phyloP scores from a whole-genome alignment of 1,140 invertebrate genomes.

The Drosophila arizonae region DNA sequence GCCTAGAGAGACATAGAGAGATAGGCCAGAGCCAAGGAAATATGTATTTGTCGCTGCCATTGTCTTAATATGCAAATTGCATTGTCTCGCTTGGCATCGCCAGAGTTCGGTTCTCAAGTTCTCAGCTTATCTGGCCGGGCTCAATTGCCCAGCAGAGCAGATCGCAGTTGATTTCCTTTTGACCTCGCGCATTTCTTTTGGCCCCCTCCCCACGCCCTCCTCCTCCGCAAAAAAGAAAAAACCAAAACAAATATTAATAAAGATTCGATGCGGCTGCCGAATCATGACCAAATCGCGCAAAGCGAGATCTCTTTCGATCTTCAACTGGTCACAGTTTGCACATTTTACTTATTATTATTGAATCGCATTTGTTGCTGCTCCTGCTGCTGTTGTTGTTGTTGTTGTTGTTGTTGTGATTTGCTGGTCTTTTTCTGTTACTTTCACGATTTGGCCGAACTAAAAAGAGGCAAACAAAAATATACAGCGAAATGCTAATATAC shows the following conservation, averaged over 20 bases:
- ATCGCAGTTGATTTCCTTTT: conserved; percentile 46
- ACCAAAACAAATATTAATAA: conserved; percentile 64
- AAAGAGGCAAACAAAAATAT: neutral
- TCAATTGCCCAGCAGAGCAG: conserved; percentile 46
- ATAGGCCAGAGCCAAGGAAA: conserved; percentile 7
- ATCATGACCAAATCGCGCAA: conserved; percentile 63
- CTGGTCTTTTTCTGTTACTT: conserved; percentile 63
- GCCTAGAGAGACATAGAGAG: neutral
- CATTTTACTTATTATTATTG: conserved; percentile 74
- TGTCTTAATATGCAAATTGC: conserved; percentile 78
- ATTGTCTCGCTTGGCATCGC: conserved; percentile 38
- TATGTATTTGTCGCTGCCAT: conserved; percentile 56
- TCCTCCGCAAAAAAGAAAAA: no score
- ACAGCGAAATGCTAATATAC: conserved; percentile 2
- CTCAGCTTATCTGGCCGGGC: conserved; percentile 6
- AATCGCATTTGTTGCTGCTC: conserved; percentile 15
- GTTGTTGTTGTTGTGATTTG: conserved; percentile 41
- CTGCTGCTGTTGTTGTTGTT: conserved; percentile 27
- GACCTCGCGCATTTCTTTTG: conserved; percentile 61
- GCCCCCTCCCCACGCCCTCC: neutral
- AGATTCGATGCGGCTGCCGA: conserved; percentile 42
- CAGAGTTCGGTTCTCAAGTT: conserved; percentile 13
- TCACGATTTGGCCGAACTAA: conserved; percentile 53
- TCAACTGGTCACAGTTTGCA: conserved; percentile 23
- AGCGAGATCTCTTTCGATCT: conserved; percentile 20